Percentiles rank a stretch among this genome's conserved stretches.
Evolutionary conservation across 2,888 invertebrate genomes (phyloP).

Genomic region (Noctuana brunneofusca): DNA sequence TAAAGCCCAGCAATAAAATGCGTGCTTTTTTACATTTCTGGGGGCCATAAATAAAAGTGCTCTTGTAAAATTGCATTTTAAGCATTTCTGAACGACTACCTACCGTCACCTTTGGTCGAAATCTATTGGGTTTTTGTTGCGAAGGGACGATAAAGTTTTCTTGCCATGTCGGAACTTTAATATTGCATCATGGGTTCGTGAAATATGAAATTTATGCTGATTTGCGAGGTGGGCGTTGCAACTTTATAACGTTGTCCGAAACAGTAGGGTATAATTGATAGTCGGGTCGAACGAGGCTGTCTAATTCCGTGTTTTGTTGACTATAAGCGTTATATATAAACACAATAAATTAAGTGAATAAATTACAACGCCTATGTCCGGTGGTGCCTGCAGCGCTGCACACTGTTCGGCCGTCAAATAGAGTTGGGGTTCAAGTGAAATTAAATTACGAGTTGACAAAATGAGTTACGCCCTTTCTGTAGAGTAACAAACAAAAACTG

Average conservation of each 20-base stretch:
- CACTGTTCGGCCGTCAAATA: slow-evolving; percentile 42
- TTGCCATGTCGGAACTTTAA: slow-evolving; percentile 55
- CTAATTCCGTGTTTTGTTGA: slow-evolving; percentile 44
- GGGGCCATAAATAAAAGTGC: slow-evolving; percentile 77
- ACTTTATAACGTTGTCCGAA: slow-evolving; percentile 30
- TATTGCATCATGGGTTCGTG: slow-evolving; percentile 28
- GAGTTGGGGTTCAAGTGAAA: slow-evolving; percentile 70
- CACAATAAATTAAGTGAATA: slow-evolving; percentile 69
- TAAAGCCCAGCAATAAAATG: slow-evolving; percentile 77
- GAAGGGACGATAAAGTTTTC: slow-evolving; percentile 55
- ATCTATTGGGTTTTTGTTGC: slow-evolving; percentile 52
- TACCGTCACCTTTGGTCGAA: slow-evolving; percentile 66
- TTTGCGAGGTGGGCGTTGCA: slow-evolving; percentile 29
- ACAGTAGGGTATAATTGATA: slow-evolving; percentile 33
- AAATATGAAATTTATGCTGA: slow-evolving; percentile 35
- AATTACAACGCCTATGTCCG: slow-evolving; percentile 65
- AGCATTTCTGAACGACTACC: slow-evolving; percentile 72
- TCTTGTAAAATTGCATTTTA: slow-evolving; percentile 80
- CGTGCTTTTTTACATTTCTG: slow-evolving; percentile 79
- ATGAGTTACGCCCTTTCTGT: slow-evolving; percentile 82
- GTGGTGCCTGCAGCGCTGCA: slow-evolving; percentile 54
- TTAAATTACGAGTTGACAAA: slow-evolving; percentile 82
- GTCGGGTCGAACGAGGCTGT: slow-evolving; percentile 45
- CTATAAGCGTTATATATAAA: slow-evolving; percentile 54
- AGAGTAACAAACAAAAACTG: slow-evolving; percentile 83